Base-by-base conservation (phyloP, 1,140 invertebrate genomes). In the Sinonovacula constricta region DNA sequence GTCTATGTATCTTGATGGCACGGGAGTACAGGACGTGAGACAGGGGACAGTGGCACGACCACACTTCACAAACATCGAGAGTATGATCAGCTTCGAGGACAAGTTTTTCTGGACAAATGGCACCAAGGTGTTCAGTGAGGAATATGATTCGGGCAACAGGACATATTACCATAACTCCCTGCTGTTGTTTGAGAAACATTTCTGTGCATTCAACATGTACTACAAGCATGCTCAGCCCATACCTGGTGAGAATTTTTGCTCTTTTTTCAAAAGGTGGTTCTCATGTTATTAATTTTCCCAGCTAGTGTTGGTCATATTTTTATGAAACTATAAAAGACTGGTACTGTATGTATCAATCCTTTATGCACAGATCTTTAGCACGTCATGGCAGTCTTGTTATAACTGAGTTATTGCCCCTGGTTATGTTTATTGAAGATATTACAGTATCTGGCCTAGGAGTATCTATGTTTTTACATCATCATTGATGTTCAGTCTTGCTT, bases 101-200 rank as follows among this genome's bases (percentile, higher is more conserved):
- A 91, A 95, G 26, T 95, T 96, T 83, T 95, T 95, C 88, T 96
- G 95, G 95, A 96, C 95, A 0, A 95, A 96, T 87, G 95, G 95
- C 0, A 91, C 93, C 22, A 93, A 94, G 83, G 92, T 93, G 1
- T 91, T 95, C 63, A 93, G 93, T 7, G 95, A 97, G 90, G 83
- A 85, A 30, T 85, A 74, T 70, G 84, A 88, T 33, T 31, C 77
- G 14, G 57, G 69, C 12, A 76, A 74, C 22, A 70, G 95, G 72
- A 93, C 92, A 85, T 96, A 95, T 82, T 95, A 94, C 84, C 95
- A 96, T 85, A 96, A 95, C 87, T 92, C 84, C 2, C 63, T 89
- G 45, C 71, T 81, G 5, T 78, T 88, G 62, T 81, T 72, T 45
- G 81, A 82, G 30, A 80, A 77, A 26, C 70, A 82, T 59, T 89